phyloP scores from a whole-genome alignment of 1,140 invertebrate species.

The Drosophila rufa region DNA sequence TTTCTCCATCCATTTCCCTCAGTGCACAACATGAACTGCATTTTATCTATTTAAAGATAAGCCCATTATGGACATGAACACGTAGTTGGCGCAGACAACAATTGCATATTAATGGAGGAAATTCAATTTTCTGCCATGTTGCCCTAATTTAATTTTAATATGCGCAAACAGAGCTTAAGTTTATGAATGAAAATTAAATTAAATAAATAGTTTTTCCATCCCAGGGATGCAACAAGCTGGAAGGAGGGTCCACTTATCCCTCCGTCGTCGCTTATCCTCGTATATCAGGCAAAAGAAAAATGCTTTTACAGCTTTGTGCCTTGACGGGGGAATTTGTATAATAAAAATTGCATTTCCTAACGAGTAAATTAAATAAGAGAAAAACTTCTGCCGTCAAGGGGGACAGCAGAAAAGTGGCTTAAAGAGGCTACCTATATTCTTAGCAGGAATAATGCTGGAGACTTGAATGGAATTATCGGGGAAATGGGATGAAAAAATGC shows the following conservation, averaged over 20 bases:
- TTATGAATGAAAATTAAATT: slow-evolving; percentile 18
- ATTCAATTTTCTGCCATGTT: slow-evolving; percentile 63
- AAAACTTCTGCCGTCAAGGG: slow-evolving; percentile 14
- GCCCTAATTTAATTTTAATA: slow-evolving; percentile 53
- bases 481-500: neutral
- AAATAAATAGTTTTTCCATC: neutral
- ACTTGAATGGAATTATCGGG: neutral
- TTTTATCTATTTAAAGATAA: slow-evolving; percentile 14
- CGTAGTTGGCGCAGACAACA: slow-evolving; percentile 28
- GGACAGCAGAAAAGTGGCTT: slow-evolving; percentile 54
- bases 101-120: slow-evolving; percentile 54
- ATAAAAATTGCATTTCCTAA: slow-evolving; percentile 72
- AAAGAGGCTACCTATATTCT: slow-evolving; percentile 20
- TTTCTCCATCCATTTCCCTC: neutral
- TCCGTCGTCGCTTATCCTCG: neutral
- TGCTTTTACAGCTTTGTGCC: slow-evolving; percentile 19
- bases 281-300: slow-evolving; percentile 17
- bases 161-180: slow-evolving; percentile 9
- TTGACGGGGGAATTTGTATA: slow-evolving; percentile 45
- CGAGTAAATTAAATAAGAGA: slow-evolving; percentile 66
- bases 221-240: slow-evolving; percentile 11
- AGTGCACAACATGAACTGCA: neutral
- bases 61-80: slow-evolving; percentile 20
- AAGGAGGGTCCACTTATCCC: neutral
- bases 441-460: neutral